These are phyloP conservation scores for Merops nubicus DNA, from an alignment of 2,113 vertebrate species.

Conservation along the genomic window DNA sequence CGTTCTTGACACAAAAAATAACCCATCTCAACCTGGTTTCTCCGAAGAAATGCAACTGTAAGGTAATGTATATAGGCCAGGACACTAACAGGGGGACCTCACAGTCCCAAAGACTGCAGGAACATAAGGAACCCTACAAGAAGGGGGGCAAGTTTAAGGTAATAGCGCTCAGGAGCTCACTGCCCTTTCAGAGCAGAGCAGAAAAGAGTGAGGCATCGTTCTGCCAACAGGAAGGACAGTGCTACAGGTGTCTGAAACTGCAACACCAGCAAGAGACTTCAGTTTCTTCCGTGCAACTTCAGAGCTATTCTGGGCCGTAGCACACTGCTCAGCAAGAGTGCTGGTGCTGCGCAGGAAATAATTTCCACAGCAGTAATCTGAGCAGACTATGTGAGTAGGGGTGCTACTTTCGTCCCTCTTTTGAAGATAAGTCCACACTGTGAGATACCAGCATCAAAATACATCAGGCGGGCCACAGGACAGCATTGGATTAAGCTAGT, in stretches of 20 bases:
- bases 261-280: not conserved
- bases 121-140: not conserved
- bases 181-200: not conserved
- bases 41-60: not conserved
- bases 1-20: not conserved
- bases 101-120: not conserved
- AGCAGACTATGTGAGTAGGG: not conserved
- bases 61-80: slow-evolving; percentile 30
- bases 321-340: fast-evolving
- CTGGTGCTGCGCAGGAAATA: slow-evolving; percentile 1
- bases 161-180: not conserved
- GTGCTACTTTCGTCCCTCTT: not conserved
- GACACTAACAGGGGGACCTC: not conserved
- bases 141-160: not conserved
- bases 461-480: not conserved
- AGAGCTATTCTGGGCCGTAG: not conserved
- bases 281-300: not conserved
- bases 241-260: not conserved
- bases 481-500: not conserved
- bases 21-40: not conserved
- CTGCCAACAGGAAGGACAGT: not conserved
- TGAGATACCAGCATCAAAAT: not conserved
- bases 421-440: not conserved
- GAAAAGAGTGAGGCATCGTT: not conserved
- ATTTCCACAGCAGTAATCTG: not conserved